A percentile compares a stretch with the other conserved stretches of the same genome.
phyloP scores from a whole-genome alignment of 2,888 invertebrate genomes.

The Teinopalpus imperialis region DNA sequence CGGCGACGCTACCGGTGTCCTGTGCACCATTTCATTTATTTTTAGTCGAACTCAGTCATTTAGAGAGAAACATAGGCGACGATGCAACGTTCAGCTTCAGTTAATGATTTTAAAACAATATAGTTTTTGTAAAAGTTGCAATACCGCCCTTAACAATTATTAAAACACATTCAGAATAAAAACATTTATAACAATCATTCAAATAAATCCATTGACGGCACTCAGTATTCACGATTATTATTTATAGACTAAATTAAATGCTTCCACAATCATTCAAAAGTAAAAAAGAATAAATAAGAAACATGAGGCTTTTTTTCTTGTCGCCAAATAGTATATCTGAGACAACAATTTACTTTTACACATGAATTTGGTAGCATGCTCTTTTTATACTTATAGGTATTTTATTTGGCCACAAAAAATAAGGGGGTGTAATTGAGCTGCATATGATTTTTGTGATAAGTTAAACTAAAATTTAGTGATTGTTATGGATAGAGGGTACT shows the following conservation, averaged over 20 bases:
- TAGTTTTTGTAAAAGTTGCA: too few species aligned
- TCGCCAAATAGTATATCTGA: slow-evolving; percentile 35
- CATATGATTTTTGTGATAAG: slow-evolving; percentile 46
- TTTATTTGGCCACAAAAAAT: slow-evolving; percentile 50
- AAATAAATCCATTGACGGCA: slow-evolving; percentile 60
- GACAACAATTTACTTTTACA: slow-evolving; percentile 12
- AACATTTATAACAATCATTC: slow-evolving; percentile 70
- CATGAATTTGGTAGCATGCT: neutral
- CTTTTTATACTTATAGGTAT: neutral
- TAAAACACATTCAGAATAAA: slow-evolving; percentile 50
- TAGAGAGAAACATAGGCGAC: slow-evolving; percentile 60
- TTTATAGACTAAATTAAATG: slow-evolving; percentile 50
- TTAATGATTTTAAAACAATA: too few species aligned
- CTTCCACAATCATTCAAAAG: slow-evolving; percentile 67
- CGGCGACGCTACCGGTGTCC: slow-evolving; percentile 54
- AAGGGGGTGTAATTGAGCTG: slow-evolving; percentile 45
- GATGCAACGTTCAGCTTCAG: slow-evolving; percentile 61
- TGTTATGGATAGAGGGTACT: slow-evolving; percentile 47
- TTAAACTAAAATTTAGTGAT: slow-evolving; percentile 45
- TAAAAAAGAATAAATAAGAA: slow-evolving; percentile 57
- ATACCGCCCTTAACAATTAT: slow-evolving; percentile 54
- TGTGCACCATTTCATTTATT: slow-evolving; percentile 68
- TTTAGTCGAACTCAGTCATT: slow-evolving; percentile 61
- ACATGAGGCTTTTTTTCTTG: slow-evolving; percentile 52
- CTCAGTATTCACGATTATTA: slow-evolving; percentile 57